Conservation (phyloP, 2,113 vertebrate species). For the Oryzias woworae region DNA sequence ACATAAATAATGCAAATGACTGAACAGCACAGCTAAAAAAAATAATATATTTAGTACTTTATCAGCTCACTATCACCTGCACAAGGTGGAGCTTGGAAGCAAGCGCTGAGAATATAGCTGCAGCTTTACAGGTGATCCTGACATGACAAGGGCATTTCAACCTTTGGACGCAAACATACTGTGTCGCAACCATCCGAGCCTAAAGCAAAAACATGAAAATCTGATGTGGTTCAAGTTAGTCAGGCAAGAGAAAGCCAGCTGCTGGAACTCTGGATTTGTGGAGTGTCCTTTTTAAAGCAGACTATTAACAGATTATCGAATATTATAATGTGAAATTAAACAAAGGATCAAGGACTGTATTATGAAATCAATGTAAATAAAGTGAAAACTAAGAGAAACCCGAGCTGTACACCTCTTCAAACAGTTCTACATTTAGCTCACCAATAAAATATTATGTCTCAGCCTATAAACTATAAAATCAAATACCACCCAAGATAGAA, state of each 20-base stretch:
- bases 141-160: slow-evolving; percentile 2
- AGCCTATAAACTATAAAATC: slow-evolving; percentile 1
- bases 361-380: no score
- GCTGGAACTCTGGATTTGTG: neutral
- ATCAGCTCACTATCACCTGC: slow-evolving; percentile 28
- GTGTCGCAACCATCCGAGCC: slow-evolving; percentile 8
- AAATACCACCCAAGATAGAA: neutral
- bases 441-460: slow-evolving; percentile 1
- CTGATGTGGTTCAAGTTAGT: slow-evolving; percentile 18
- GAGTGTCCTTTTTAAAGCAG: neutral
- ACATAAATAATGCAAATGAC: slow-evolving; percentile 1
- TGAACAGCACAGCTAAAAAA: slow-evolving; percentile 3
- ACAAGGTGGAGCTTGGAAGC: slow-evolving; percentile 6
- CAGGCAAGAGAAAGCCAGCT: slow-evolving; percentile 40
- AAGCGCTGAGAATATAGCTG: slow-evolving; percentile 4
- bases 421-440: neutral
- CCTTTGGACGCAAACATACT: slow-evolving; percentile 26
- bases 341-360: neutral
- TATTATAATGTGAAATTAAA: neutral
- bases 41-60: slow-evolving; percentile 8
- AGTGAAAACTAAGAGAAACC: no score
- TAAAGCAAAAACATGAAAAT: slow-evolving; percentile 11
- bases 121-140: slow-evolving; percentile 2
- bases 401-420: no score
- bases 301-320: slow-evolving; percentile 11